Conservation (phyloP, 2,888 invertebrate genomes). For the Melanotus villosus region DNA sequence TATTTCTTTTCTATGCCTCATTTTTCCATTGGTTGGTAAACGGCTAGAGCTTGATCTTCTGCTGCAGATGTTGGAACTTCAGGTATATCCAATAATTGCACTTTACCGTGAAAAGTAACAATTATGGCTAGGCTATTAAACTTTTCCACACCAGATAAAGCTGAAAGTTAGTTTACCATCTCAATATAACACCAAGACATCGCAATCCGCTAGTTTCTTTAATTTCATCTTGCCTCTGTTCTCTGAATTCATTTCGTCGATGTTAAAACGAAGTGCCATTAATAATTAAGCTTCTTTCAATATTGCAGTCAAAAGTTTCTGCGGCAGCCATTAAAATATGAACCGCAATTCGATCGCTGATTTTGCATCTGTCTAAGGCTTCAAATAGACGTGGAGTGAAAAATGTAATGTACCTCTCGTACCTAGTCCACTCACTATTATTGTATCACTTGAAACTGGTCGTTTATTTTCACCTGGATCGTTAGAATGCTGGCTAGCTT, state of each 20-base stretch:
- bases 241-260: neutral
- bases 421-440: neutral
- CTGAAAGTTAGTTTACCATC: neutral
- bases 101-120: neutral
- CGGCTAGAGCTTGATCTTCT: neutral
- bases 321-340: neutral
- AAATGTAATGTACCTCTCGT: neutral
- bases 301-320: too few species aligned
- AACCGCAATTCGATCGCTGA: neutral
- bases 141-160: neutral
- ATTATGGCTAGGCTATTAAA: neutral
- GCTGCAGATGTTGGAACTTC: neutral
- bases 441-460: neutral
- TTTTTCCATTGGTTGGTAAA: neutral
- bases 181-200: neutral
- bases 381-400: conserved; percentile 5
- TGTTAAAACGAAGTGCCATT: neutral
- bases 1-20: neutral
- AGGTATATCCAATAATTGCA: neutral
- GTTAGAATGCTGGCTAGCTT: too few species aligned
- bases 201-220: neutral
- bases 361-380: conserved; percentile 5
- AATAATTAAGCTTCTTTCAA: neutral
- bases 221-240: neutral
- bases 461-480: neutral